A percentile compares a stretch with the other conserved stretches of the same genome.
phyloP scores from a whole-genome alignment of 2,888 invertebrate species.

The Lobophora halterata region DNA sequence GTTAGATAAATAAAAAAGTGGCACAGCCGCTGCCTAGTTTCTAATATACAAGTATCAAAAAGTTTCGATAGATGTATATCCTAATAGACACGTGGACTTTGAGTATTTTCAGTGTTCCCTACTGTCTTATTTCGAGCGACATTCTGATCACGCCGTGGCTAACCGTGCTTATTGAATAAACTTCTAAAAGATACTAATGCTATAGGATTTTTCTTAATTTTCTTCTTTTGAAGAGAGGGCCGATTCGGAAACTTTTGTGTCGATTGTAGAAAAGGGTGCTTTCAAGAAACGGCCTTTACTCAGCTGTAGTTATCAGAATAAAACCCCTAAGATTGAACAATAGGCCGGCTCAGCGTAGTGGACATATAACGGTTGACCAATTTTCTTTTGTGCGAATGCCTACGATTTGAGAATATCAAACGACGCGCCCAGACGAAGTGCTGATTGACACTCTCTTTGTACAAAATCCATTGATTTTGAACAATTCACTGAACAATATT shows the following conservation, averaged over 20 bases:
- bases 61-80: conserved; percentile 9
- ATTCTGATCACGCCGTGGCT: conserved; percentile 60
- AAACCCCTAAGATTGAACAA: conserved; percentile 72
- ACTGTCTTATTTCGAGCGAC: conserved; percentile 49
- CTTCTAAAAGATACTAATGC: conserved; percentile 32
- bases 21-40: too few species aligned
- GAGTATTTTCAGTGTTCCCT: conserved; percentile 57
- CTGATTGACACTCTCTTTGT: conserved; percentile 68
- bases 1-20: too few species aligned
- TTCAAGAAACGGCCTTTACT: conserved; percentile 44
- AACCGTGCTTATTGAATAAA: conserved; percentile 41
- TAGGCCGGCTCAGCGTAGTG: conserved; percentile 67
- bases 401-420: conserved; percentile 73
- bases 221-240: conserved; percentile 11
- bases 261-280: conserved; percentile 45
- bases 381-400: conserved; percentile 74
- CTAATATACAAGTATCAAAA: conserved; percentile 58
- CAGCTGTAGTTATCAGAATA: conserved; percentile 58
- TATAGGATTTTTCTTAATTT: conserved; percentile 30
- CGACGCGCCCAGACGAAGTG: conserved; percentile 53
- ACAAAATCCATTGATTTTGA: conserved; percentile 64
- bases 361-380: conserved; percentile 78
- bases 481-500: conserved; percentile 58
- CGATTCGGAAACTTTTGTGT: conserved; percentile 53
- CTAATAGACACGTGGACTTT: conserved; percentile 45